Base-by-base conservation (phyloP, 2,113 vertebrate genomes). In the Petroica traversi region DNA sequence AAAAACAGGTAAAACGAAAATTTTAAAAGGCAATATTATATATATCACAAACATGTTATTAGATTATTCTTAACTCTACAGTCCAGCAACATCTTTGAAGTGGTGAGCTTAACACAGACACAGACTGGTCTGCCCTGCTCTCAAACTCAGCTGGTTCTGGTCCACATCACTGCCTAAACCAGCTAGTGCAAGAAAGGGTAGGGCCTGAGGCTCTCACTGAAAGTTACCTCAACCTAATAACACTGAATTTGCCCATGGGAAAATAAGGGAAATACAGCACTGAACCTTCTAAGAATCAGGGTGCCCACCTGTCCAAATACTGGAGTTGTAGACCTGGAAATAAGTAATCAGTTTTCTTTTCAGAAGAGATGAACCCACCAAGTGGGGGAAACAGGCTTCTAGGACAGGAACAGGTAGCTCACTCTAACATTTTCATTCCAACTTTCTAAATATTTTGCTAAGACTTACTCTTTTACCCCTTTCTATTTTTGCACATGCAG, bases 1-100 rank as follows among this genome's bases (percentile, higher is more conserved):
- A 54, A 55, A 28, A 8, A 8, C 1, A 20, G 29, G 8, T 3
- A 38, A 24, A 57, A 20, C 1, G 23, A 41, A 69, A 8, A 0
- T 16, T 31, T 38, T 4, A 14, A 55, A 66, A 28, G 15, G 7
- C 7, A 62, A 18, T 22, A 62, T 28, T 61, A 40, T 31, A 40
- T 40, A 11, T 26, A 49, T 48, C 1, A 1, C 8, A 81, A 51
- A 45, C 26, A 2, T 6, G 7, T 85, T 26, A 24, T 3, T 19
- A 14, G 8, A n/a, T 79, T 43, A 29, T 52, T 88, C 26, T 48
- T 75, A 75, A 26, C 14, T 7, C 22, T 55, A 36, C 9, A 57
- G 24, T 68, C 28, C 46, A 64, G 40, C 11, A 86, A 19, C 9
- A 75, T 12, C 7, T 75, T 76, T 81, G 19, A 69, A 52, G 41